Evolutionary conservation across 35 echinoderm and acorn worm genomes (phyloP).

Genomic region (Patiria miniata): DNA sequence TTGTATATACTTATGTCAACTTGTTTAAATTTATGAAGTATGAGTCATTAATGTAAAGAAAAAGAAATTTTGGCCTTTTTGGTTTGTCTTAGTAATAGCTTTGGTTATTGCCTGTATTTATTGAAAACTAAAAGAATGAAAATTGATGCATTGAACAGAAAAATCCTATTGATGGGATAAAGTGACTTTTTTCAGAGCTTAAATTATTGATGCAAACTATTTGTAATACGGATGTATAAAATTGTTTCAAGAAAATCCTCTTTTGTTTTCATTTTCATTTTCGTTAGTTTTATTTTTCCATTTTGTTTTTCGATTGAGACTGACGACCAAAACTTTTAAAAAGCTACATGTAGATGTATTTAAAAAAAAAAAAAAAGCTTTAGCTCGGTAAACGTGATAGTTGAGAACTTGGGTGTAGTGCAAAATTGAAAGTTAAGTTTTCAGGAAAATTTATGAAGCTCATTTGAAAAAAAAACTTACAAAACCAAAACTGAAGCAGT

Average conservation of each 20-base stretch:
- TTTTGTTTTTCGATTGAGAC: not conserved
- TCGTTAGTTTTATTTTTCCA: not conserved
- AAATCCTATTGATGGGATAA: not conserved
- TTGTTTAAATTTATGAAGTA: slow-evolving; percentile 34
- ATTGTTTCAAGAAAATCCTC: not conserved
- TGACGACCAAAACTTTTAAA: slow-evolving; percentile 15
- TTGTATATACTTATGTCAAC: slow-evolving; percentile 29
- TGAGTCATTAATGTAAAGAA: slow-evolving; percentile 25
- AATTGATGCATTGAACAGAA: slow-evolving; percentile 8
- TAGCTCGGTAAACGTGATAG: no score
- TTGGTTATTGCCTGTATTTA: slow-evolving; percentile 22
- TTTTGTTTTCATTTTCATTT: not conserved
- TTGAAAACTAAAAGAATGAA: slow-evolving; percentile 21
- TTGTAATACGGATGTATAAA: slow-evolving; percentile 19
- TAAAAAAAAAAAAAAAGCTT: no score
- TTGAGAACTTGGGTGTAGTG: no score
- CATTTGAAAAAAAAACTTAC: no score
- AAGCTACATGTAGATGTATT: not conserved
- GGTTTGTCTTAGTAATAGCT: not conserved
- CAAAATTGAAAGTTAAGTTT: no score
- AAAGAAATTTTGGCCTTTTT: not conserved
- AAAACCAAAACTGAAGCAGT: no score
- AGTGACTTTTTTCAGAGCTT: slow-evolving; percentile 25
- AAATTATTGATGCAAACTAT: slow-evolving; percentile 34
- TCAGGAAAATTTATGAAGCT: no score